A percentile compares a stretch with the other conserved stretches of the same genome.
phyloP scores from a whole-genome alignment of 2,888 invertebrate genomes.

The Dicycla oo region DNA sequence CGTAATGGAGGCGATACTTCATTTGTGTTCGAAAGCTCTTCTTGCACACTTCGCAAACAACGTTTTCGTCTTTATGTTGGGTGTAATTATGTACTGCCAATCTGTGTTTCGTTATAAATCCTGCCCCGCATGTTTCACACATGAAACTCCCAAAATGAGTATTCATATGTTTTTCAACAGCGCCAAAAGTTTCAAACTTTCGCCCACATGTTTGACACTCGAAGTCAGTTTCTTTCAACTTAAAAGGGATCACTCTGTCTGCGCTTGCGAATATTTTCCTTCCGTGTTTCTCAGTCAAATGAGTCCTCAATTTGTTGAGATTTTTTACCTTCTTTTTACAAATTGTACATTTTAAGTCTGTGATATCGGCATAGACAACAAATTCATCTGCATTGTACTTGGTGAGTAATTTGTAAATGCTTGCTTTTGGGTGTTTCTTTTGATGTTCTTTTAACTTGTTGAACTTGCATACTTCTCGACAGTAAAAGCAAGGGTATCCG shows the following conservation, averaged over 20 bases:
- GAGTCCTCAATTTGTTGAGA: constrained; percentile 65
- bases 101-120: constrained; percentile 79
- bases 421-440: constrained; percentile 48
- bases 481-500: constrained; percentile 73
- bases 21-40: constrained; percentile 69
- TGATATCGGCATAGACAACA: constrained; percentile 71
- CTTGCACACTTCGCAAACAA: constrained; percentile 69
- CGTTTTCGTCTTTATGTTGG: constrained; percentile 51
- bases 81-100: constrained; percentile 75
- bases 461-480: constrained; percentile 62
- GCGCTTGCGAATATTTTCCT: constrained; percentile 65
- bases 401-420: constrained; percentile 55
- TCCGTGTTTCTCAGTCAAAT: constrained; percentile 62
- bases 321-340: constrained; percentile 60
- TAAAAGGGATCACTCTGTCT: constrained; percentile 72
- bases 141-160: constrained; percentile 36
- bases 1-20: constrained; percentile 67
- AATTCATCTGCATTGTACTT: constrained; percentile 66
- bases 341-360: constrained; percentile 68
- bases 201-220: constrained; percentile 62
- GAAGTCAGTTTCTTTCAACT: constrained; percentile 60
- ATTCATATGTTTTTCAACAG: constrained; percentile 39
- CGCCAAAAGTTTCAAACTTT: constrained; percentile 17
- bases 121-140: constrained; percentile 69
- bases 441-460: constrained; percentile 64